phyloP scores from a whole-genome alignment of 2,797 vertebrate genomes.

The Siniperca scherzeri region DNA sequence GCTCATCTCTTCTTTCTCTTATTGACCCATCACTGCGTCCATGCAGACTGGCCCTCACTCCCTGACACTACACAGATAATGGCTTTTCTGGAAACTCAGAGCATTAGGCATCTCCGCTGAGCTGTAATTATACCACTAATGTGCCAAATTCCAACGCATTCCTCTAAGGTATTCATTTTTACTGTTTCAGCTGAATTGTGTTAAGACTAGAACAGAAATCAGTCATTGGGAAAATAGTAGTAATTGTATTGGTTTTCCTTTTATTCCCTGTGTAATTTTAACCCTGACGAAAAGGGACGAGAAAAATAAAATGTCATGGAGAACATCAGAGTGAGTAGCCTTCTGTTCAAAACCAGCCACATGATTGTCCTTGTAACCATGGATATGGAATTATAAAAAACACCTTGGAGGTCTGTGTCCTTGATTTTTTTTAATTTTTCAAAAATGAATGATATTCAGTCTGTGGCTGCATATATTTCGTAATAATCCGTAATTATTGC shows the following conservation, averaged over 20 bases:
- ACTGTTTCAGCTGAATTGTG: constrained; percentile 30
- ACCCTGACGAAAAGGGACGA: constrained; percentile 25
- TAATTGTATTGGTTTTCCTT: constrained; percentile 11
- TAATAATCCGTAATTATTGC: constrained; percentile 68
- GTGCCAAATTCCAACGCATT: constrained; percentile 54
- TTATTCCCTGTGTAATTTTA: constrained; percentile 35
- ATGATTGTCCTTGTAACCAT: constrained; percentile 52
- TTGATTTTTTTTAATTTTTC: constrained; percentile 54
- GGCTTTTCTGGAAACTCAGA: constrained; percentile 66
- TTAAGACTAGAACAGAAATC: constrained; percentile 22
- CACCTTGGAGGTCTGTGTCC: constrained; percentile 44
- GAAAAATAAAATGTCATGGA: constrained; percentile 36
- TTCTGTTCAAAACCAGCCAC: constrained; percentile 46
- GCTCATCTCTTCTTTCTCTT: constrained; percentile 51
- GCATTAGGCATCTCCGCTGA: constrained; percentile 57
- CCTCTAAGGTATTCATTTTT: constrained; percentile 53
- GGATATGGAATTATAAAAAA: constrained; percentile 50
- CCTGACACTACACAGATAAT: constrained; percentile 62
- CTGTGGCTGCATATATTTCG: constrained; percentile 43
- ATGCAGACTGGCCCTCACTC: constrained; percentile 44
- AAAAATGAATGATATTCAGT: constrained; percentile 51
- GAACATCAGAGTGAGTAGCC: constrained; percentile 27
- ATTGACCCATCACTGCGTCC: constrained; percentile 62
- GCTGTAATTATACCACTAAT: constrained; percentile 68
- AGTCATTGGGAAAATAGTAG: constrained; percentile 27